Conservation (phyloP, 1,140 invertebrate species). For the Drosophila navojoa region DNA sequence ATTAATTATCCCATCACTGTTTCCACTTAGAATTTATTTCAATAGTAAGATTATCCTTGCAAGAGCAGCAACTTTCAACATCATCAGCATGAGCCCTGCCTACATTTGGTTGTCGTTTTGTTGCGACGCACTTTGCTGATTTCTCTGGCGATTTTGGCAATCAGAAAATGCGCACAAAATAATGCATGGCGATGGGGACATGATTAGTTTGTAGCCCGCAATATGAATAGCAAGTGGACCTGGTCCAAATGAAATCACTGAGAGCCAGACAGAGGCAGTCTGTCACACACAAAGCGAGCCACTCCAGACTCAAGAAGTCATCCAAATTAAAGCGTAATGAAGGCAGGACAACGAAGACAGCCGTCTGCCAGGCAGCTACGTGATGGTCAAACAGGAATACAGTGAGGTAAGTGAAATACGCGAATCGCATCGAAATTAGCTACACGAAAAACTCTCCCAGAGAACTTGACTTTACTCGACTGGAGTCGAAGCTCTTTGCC, state of each 20-base stretch:
- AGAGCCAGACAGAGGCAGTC: constrained; percentile 7
- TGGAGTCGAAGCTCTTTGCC: not conserved
- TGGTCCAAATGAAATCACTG: not conserved
- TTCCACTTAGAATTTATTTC: too few species aligned
- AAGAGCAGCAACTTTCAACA: not conserved
- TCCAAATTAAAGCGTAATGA: constrained; percentile 72
- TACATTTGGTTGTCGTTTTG: not conserved
- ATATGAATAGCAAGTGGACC: constrained; percentile 53
- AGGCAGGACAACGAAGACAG: constrained; percentile 28
- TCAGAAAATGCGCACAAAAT: constrained; percentile 67
- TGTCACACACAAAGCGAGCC: constrained; percentile 5
- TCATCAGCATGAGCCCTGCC: too few species aligned
- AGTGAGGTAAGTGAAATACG: constrained; percentile 57
- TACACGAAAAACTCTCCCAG: not conserved
- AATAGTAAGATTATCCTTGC: not conserved
- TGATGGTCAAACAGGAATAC: constrained; percentile 62
- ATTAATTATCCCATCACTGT: not conserved
- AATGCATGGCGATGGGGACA: constrained; percentile 54
- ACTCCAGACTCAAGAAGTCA: constrained; percentile 15
- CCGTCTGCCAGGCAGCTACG: constrained; percentile 45
- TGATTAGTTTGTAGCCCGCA: constrained; percentile 62
- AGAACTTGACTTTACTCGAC: not conserved
- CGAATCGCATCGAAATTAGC: constrained; percentile 25
- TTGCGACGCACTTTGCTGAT: constrained; percentile 56
- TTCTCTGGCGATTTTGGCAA: constrained; percentile 80